A percentile compares a stretch with the other conserved stretches of the same genome.
Conservation (phyloP, 2,113 vertebrate genomes). For the Gulo gulo region DNA sequence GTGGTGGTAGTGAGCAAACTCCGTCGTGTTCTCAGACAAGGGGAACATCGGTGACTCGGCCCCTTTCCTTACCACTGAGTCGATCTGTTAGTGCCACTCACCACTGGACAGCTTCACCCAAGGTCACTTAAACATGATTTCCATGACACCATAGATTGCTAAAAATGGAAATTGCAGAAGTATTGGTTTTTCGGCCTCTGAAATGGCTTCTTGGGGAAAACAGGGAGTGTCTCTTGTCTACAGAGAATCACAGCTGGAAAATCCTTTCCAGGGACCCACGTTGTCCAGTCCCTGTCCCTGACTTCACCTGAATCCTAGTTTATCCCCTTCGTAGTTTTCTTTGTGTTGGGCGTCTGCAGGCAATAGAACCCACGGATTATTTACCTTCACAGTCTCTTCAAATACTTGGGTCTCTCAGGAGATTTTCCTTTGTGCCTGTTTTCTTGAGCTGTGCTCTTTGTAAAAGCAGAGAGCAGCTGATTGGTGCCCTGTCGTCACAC, state of each 20-base stretch:
- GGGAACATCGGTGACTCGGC: rapidly evolving
- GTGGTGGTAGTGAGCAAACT: not conserved
- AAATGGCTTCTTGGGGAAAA: not conserved
- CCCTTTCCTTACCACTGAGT: not conserved
- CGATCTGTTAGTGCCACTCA: not conserved
- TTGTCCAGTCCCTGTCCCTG: not conserved
- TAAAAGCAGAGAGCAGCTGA: not conserved
- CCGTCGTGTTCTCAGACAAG: not conserved
- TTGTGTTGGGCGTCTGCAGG: not conserved
- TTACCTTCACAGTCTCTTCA: not conserved
- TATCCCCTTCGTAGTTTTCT: not conserved
- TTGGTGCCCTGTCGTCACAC: not conserved
- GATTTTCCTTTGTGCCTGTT: not conserved
- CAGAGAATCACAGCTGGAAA: not conserved
- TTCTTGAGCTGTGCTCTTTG: not conserved
- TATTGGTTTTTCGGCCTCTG: not conserved
- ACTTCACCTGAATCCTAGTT: not conserved
- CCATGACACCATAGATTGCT: not conserved
- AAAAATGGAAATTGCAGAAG: rapidly evolving
- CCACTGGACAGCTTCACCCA: not conserved
- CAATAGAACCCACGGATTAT: not conserved
- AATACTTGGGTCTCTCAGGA: not conserved
- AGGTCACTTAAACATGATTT: not conserved
- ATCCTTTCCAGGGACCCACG: not conserved
- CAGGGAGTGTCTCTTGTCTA: not conserved